Percentiles rank a stretch among this genome's conserved stretches.
These are phyloP conservation scores for Neotragus pygmaeus DNA, from an alignment of 2,113 vertebrate genomes.

Conservation along the genomic window DNA sequence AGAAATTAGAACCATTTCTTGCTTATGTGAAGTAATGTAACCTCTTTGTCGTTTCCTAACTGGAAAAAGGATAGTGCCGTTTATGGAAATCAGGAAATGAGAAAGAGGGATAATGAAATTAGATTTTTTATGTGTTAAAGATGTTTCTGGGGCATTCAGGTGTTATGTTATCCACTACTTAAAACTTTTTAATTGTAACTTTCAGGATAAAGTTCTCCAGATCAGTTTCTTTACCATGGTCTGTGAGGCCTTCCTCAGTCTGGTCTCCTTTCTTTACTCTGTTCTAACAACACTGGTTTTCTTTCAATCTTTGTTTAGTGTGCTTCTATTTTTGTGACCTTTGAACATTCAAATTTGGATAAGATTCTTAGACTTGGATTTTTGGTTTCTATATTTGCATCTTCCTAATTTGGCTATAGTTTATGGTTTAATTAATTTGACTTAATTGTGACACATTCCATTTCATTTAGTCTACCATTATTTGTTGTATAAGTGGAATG, in stretches of 20 bases:
- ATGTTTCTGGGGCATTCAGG: neutral
- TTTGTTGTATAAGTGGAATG: neutral
- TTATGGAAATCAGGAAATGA: neutral
- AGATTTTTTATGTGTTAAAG: neutral
- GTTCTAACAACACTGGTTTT: neutral
- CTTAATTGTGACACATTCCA: conserved; percentile 33
- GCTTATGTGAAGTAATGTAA: neutral
- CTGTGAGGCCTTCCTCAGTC: neutral
- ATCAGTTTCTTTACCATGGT: neutral
- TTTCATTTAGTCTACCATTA: neutral
- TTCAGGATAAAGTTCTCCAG: neutral
- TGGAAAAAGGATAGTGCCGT: neutral
- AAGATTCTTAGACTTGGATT: neutral
- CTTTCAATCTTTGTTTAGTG: neutral
- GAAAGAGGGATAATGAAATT: neutral
- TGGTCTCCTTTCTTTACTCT: neutral
- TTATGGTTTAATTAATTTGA: conserved; percentile 59
- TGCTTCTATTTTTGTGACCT: neutral
- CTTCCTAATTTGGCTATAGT: conserved; percentile 44
- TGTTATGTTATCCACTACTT: neutral
- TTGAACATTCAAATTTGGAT: neutral
- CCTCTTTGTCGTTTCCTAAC: neutral
- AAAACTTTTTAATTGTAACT: neutral
- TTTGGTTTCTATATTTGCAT: conserved; percentile 27
- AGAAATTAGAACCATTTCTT: neutral